Evolutionary conservation across 2,888 invertebrate species (phyloP).

Genomic region (Diarsia mendica): DNA sequence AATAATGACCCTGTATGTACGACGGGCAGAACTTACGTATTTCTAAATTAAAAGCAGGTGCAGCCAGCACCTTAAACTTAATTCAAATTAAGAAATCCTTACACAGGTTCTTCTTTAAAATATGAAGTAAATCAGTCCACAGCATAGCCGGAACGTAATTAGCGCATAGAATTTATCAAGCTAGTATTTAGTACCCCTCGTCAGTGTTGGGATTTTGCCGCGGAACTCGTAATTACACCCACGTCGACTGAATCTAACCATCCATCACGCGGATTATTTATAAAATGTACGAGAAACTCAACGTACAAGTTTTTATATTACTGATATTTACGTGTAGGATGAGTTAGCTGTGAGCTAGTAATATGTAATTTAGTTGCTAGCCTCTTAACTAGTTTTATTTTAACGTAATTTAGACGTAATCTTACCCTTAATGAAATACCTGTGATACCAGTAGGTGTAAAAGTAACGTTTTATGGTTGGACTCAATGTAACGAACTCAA

Average conservation of each 20-base stretch:
- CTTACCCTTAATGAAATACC: too few relatives aligned
- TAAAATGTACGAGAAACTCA: constrained; percentile 18
- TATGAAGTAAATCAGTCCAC: neutral
- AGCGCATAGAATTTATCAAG: constrained; percentile 50
- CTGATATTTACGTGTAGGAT: too few relatives aligned
- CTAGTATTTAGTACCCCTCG: constrained; percentile 26
- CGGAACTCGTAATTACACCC: constrained; percentile 53
- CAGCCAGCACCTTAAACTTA: neutral
- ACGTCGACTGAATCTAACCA: constrained; percentile 35
- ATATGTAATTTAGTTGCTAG: too few relatives aligned
- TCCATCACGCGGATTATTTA: constrained; percentile 49
- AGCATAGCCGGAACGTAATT: constrained; percentile 15
- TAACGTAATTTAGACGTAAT: too few relatives aligned
- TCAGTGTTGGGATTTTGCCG: constrained; percentile 37
- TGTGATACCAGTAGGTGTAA: too few relatives aligned
- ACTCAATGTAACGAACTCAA: too few relatives aligned
- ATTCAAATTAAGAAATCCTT: neutral
- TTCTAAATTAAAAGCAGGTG: neutral
- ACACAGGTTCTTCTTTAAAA: neutral
- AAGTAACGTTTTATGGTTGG: too few relatives aligned
- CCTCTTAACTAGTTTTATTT: too few relatives aligned
- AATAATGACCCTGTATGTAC: too few relatives aligned
- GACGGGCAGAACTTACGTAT: too few relatives aligned
- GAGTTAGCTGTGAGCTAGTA: too few relatives aligned
- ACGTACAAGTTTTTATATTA: constrained; percentile 10